Evolutionary conservation across 2,888 invertebrate genomes (phyloP).

Genomic region (Standfussiana lucernea): DNA sequence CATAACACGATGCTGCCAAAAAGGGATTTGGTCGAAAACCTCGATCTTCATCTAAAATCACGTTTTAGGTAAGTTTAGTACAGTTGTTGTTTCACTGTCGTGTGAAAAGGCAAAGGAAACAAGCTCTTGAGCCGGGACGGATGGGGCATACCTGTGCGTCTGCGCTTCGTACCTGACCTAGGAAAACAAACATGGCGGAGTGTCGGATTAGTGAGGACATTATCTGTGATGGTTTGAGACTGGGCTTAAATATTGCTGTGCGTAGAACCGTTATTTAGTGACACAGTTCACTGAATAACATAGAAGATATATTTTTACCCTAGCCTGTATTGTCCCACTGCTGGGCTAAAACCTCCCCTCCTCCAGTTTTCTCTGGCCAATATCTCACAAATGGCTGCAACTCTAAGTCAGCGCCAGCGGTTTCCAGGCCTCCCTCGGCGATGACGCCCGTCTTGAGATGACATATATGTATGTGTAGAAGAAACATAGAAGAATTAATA

Average conservation of each 20-base stretch:
- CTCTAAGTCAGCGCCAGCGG: no score
- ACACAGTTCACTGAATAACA: not conserved
- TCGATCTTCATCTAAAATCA: constrained; percentile 70
- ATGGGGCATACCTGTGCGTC: constrained; percentile 83
- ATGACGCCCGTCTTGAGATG: no score
- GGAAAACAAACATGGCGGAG: constrained; percentile 86
- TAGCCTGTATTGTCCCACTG: no score
- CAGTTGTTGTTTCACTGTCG: constrained; percentile 85
- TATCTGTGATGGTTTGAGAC: constrained; percentile 12
- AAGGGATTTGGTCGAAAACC: constrained; percentile 58
- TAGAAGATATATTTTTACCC: no score
- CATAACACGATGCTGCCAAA: constrained; percentile 58
- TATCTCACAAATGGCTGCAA: no score
- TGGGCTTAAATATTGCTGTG: not conserved
- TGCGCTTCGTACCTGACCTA: constrained; percentile 88
- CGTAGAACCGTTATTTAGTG: not conserved
- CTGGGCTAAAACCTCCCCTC: no score
- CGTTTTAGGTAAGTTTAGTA: constrained; percentile 69
- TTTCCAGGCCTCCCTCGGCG: no score
- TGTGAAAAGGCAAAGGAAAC: constrained; percentile 84
- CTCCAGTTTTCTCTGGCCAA: no score
- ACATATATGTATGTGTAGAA: no score
- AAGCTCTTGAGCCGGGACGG: constrained; percentile 78
- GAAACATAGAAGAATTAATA: no score
- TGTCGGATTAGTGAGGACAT: constrained; percentile 75